phyloP scores from a whole-genome alignment of 2,113 vertebrate genomes.

The Mastomys coucha region DNA sequence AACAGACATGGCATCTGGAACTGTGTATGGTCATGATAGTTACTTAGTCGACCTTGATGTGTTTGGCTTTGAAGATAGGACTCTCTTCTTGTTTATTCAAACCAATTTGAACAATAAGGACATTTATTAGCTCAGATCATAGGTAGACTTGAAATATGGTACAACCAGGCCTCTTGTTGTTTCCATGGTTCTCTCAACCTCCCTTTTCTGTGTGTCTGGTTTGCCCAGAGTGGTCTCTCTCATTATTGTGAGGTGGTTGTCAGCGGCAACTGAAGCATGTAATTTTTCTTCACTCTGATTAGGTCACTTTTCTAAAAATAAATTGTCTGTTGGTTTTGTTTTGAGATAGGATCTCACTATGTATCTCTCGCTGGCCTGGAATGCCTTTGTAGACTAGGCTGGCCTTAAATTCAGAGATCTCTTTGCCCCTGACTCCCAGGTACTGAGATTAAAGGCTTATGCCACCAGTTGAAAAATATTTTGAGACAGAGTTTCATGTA shows the following conservation, averaged over 20 bases:
- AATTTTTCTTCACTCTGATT: conserved; percentile 10
- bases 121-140: neutral
- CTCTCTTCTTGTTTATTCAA: neutral
- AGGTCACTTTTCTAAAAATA: neutral
- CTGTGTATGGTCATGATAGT: neutral
- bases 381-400: neutral
- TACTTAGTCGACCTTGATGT: neutral
- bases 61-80: neutral
- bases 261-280: neutral
- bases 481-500: neutral
- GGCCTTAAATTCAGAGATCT: neutral
- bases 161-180: neutral
- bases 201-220: neutral
- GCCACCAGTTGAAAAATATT: neutral
- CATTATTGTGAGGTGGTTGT: neutral
- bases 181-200: neutral
- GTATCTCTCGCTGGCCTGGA: neutral
- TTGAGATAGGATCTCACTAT: neutral
- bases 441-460: neutral
- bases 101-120: neutral
- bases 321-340: neutral
- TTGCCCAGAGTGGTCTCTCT: neutral
- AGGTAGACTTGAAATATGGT: neutral
- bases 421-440: neutral
- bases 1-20: neutral